A percentile compares a stretch with the other conserved stretches of the same genome.
phyloP scores from a whole-genome alignment of 92 coral and sea anemone species.

The Paramuricea clavata region DNA sequence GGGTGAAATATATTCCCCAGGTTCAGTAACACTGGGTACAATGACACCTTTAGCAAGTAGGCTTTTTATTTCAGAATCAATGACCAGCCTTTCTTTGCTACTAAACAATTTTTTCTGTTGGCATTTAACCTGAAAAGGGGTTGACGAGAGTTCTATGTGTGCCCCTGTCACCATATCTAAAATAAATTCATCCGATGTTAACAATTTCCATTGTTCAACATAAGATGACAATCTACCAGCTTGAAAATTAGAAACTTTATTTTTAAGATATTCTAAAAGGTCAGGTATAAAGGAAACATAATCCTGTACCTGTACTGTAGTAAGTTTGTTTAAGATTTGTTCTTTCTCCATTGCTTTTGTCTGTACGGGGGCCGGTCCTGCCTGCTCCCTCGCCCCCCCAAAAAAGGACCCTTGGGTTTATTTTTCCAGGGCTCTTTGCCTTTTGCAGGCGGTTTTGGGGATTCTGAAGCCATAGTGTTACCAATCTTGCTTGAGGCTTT shows the following conservation, averaged over 20 bases:
- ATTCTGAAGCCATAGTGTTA: too few relatives aligned
- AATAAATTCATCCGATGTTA: constrained; percentile 54
- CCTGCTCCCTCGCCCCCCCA: constrained; percentile 43
- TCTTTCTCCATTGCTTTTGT: constrained; percentile 25
- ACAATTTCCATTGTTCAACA: constrained; percentile 51
- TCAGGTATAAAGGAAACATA: constrained; percentile 53
- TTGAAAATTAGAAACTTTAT: constrained; percentile 37
- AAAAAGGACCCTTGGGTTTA: constrained; percentile 10
- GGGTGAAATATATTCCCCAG: constrained; percentile 54
- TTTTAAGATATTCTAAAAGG: constrained; percentile 15
- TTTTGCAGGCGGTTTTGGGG: too few relatives aligned
- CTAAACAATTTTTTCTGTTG: constrained; percentile 14
- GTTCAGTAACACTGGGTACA: constrained; percentile 23
- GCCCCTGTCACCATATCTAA: constrained; percentile 55
- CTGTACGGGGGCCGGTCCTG: constrained; percentile 40
- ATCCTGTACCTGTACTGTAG: constrained; percentile 31
- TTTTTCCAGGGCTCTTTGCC: constrained; percentile 18
- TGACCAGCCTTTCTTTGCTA: constrained; percentile 19
- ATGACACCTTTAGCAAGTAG: constrained; percentile 36
- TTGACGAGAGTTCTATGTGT: constrained; percentile 52
- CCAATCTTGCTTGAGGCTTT: too few relatives aligned
- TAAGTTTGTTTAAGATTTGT: neutral
- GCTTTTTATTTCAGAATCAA: constrained; percentile 32
- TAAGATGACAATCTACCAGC: constrained; percentile 56
- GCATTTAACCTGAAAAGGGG: constrained; percentile 37